Base-by-base conservation (phyloP, 2,888 invertebrate genomes). In the Ganaspis brasiliensis region DNA sequence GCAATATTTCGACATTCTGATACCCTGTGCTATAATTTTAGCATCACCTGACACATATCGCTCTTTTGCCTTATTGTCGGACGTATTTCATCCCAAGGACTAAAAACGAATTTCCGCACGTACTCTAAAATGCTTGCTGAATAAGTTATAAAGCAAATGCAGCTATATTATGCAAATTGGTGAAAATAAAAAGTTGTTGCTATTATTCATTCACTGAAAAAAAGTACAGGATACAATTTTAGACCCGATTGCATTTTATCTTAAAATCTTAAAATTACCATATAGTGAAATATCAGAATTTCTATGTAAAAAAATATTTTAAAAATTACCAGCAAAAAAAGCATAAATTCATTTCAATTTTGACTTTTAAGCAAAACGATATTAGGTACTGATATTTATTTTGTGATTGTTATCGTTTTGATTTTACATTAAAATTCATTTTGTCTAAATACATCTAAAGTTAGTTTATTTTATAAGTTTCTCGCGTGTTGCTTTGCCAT, bases 1-100 rank as follows among this genome's bases (percentile, higher is more conserved):
- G 67, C 45, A 67, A 67, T 49, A 67, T 67, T 67, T 67, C 26
- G 67, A 67, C 24, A 67, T 67, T 26, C 40, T 9, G 67, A 67
- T 67, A 40, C 67, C 45, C 67, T 67, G 24, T 67, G 40, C 24
- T n/a, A 67, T 67, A 45, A 26, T 67, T 49, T 26, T 24, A 49
- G 45, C 45, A 67, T 67, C 67, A 45, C 16, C 45, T 49, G 67
- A 67, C 67, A n/a, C 45, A 67, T 45, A 45, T 67, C 63, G 40
- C 37, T 40, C 21, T 63, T 63, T 63, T 24, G 67, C 45, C 24
- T 67, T 40, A 67, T 67, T 67, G 45, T 49, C 21, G n/a, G 45
- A 21, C 45, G 24, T 67, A 67, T 67, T 45, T 67, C 67, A 67
- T 26, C 14, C n/a, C 40, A 10, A n/a, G 67, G 21, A 16, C 40